These are phyloP conservation scores for Bruchidius siliquastri DNA, from an alignment of 2,888 invertebrate genomes.

Conservation along the genomic window DNA sequence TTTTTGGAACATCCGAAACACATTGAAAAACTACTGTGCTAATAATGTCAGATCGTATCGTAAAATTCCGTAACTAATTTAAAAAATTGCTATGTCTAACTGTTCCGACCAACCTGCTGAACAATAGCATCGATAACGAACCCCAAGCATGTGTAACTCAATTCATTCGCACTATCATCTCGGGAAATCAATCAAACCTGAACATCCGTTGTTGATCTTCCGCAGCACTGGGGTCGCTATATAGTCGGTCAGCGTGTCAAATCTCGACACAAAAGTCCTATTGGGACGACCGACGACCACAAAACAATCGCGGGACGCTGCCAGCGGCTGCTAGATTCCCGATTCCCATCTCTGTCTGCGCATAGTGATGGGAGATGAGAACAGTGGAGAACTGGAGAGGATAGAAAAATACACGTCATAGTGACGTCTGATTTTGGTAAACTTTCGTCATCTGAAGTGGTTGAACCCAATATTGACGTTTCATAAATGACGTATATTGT, in stretches of 20 bases:
- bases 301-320: background rate
- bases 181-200: background rate
- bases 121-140: background rate
- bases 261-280: background rate
- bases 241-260: background rate
- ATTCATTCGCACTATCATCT: background rate
- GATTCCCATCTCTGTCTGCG: background rate
- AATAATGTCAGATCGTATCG: too few species aligned
- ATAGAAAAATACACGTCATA: too few species aligned
- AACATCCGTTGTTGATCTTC: background rate
- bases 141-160: background rate
- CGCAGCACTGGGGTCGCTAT: background rate
- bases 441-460: too few species aligned
- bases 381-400: too few species aligned
- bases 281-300: background rate
- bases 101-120: background rate
- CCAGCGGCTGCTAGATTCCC: background rate
- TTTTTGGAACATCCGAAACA: too few species aligned
- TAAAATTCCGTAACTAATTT: too few species aligned
- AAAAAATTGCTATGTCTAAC: too few species aligned
- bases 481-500: too few species aligned
- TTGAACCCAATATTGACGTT: too few species aligned
- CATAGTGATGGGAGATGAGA: too few species aligned
- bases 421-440: too few species aligned
- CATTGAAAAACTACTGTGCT: too few species aligned